Base-by-base conservation (phyloP, 2,888 invertebrate species). In the Acrobasis consociella region DNA sequence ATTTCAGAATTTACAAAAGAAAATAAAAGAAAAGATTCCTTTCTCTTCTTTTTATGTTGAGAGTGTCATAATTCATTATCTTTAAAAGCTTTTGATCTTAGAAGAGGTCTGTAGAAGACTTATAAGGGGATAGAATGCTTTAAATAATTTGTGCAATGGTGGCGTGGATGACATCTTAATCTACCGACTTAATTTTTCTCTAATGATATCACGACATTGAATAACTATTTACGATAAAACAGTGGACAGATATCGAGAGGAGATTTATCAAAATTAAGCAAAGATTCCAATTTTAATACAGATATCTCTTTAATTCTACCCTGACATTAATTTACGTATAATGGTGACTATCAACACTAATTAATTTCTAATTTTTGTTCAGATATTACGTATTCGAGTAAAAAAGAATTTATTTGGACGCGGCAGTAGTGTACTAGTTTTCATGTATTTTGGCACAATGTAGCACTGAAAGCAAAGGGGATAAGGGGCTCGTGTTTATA, bases 311-410 rank as follows among this genome's bases (percentile, higher is more conserved):
- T 89, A 83, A 85, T 77, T 90, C 91, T 91, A 96, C 96, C 96
- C 96, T 96, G 96, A 96, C 96, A 96, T 95, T 95, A 95, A 95
- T 95, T 96, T 96, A 96, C 96, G 96, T 96, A 96, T 96, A 95
- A 95, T 95, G 95, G 95, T 95, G 95, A 90, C 89, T 91, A 91
- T 87, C 80, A 89, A 89, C 81, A 85, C 89, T 91, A 91, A 86
- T 76, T 83, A 83, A 77, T 72, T 80, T 75, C 85, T 87, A 88
- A 84, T 82, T 82, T 83, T 89, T 90, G 87, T 83, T 88, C 83
- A 74, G 80, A 76, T 76, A 75, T 89, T 87, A 89, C 87, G 86
- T 89, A 89, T 87, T 62, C 76, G 75, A 78, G 73, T 77, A 78
- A 74, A 78, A 75, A 73, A 78, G 74, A 73, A 64, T 70, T 67